Evolutionary conservation across 2,888 invertebrate species (phyloP), one percentile per base, ranked within the genome.

Genomic region (Monoplex corrugatus): DNA sequence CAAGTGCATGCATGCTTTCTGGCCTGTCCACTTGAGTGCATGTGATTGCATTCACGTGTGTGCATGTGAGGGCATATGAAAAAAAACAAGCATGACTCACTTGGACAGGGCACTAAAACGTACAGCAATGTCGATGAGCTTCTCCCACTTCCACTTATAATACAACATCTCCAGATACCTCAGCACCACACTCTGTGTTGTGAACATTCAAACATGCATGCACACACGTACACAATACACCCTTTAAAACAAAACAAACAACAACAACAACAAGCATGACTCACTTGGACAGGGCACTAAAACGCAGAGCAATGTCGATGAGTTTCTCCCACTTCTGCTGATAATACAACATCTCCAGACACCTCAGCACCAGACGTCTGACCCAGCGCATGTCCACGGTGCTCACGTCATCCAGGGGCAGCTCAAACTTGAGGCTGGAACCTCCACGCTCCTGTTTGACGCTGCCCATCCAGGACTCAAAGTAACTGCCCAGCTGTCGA

Each of bases 251-350:
- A 50, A n/a, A 19, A 50, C 10, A 8, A 1, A 16, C 35, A 13
- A 40, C 57, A 83, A 44, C 35, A 72, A 23, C n/a, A 32, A n/a
- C 40, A 35, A 75, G 2, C 0, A 57, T 8, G 8, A 92, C 95
- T 94, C 89, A 95, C 96, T 95, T 94, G 87, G 96, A 94, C 8
- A 96, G 87, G 57, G 95, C 95, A 91, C 94, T 95, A 91, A 96
- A 96, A 85, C 95, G 92, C 6, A 96, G 92, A n/a, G 95, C 95
- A 57, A 96, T 92, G 89, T 96, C 95, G 35, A 95, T 95, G 45
- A 96, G 94, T 89, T 94, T 94, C 92, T 96, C 96, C 95, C 95
- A 96, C 91, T 95, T 96, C 90, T 94, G 92, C 89, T 95, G 94
- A 90, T 93, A 93, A 90, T 94, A 95, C 85, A 96, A 91, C 89